Base-by-base conservation (phyloP, 2,113 vertebrate genomes). In the Sceloporus tristichus region DNA sequence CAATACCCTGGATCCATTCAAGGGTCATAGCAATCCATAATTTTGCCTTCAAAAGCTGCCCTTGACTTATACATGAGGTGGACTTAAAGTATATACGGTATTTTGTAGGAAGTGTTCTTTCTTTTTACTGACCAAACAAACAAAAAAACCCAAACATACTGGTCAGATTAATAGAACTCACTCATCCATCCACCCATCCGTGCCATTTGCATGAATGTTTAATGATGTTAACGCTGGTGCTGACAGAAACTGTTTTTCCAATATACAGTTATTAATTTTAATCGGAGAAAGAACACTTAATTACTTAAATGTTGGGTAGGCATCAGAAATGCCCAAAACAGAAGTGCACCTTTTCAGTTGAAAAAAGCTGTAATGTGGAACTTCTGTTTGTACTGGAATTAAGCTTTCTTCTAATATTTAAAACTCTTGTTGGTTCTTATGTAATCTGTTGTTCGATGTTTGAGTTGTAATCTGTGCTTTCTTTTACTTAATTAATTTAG, bases 391-490 rank as follows among this genome's bases (percentile, higher is more conserved):
- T 65, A 18, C 0, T 42, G 54, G 70, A 53, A 59, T 7, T 71
- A 2, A 87, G 62, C 29, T 82, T 38, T 71, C 90, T 62, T 25
- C 71, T 85, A 0, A 34, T 84, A 80, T 90, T 68, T 87, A 34
- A 78, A 62, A 62, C 59, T 0, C 0, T 54, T 40, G 27, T 78
- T n/a, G 34, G 78, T 0, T 87, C 2, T 8, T 83, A 25, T 54
- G 25, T 27, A 65, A 84, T 74, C 88, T 14, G 6, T 0, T 85
- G 1, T 21, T 21, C 8, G 5, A 71, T 90, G 42, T 68, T 85
- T 75, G 65, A 79, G 54, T 42, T 56, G 7, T 70, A 66, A 16
- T 6, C 71, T 18, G 29, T 59, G 90, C 66, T 80, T 62, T 79
- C 73, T 6, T 42, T 65, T 91, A 77, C 85, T 71, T 91, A 88